A percentile compares a stretch with the other conserved stretches of the same genome.
Conservation (phyloP, 1,140 invertebrate genomes). For the Parasteatoda tepidariorum region DNA sequence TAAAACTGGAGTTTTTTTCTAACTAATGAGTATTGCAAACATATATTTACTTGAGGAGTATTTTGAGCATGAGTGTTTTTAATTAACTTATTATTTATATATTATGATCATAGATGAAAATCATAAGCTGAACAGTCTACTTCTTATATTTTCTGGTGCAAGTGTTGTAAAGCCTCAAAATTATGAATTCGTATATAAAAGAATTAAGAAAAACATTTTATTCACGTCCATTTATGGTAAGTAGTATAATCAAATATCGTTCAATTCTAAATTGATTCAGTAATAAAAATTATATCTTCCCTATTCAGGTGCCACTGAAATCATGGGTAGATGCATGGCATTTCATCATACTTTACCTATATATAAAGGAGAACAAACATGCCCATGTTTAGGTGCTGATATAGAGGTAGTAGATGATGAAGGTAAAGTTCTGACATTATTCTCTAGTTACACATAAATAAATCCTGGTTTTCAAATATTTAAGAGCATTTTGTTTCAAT, state of each 20-base stretch:
- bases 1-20: too few relatives aligned
- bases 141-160: neutral
- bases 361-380: constrained; percentile 28
- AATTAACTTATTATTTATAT: too few relatives aligned
- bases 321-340: constrained; percentile 75
- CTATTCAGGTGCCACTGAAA: constrained; percentile 22
- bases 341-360: constrained; percentile 66
- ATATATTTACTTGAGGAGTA: too few relatives aligned
- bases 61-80: too few relatives aligned
- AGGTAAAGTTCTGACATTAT: too few relatives aligned
- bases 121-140: constrained; percentile 7
- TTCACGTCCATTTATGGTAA: constrained; percentile 32
- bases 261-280: too few relatives aligned
- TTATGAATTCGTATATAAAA: constrained; percentile 27
- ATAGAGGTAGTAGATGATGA: constrained; percentile 14
- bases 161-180: constrained; percentile 40
- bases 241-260: too few relatives aligned
- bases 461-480: too few relatives aligned
- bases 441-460: too few relatives aligned
- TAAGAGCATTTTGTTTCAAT: too few relatives aligned
- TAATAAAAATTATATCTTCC: too few relatives aligned
- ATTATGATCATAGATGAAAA: constrained; percentile 25
- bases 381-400: constrained; percentile 20
- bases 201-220: constrained; percentile 11
- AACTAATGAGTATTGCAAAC: too few relatives aligned